A percentile compares a stretch with the other conserved stretches of the same genome.
Evolutionary conservation across 2,888 invertebrate species (phyloP).

Genomic region (Mactromeris polynyma): DNA sequence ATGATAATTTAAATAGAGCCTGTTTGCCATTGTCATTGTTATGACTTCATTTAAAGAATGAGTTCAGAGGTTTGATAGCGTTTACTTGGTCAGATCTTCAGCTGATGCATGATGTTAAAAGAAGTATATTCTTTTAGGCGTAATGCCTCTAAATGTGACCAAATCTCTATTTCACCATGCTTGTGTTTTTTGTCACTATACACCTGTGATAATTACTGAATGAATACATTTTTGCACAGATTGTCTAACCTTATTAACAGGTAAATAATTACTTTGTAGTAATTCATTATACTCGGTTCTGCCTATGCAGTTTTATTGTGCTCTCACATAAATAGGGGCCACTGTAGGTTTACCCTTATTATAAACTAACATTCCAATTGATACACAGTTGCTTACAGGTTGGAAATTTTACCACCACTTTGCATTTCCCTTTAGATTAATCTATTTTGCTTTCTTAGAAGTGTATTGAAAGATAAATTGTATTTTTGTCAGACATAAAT

Average conservation of each 20-base stretch:
- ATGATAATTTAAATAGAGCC: no score
- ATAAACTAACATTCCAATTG: neutral
- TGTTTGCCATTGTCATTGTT: no score
- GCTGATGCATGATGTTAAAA: neutral
- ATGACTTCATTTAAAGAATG: no score
- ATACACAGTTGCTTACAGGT: neutral
- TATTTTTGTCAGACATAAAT: no score
- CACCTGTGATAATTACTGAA: slow-evolving; percentile 8
- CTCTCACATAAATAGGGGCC: no score
- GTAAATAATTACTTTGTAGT: neutral
- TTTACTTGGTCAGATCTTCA: neutral
- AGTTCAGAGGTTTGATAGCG: neutral
- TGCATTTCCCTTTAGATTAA: neutral
- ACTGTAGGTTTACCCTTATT: no score
- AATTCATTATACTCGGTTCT: neutral
- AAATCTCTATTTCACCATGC: neutral
- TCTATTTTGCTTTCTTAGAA: no score
- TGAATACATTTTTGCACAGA: neutral
- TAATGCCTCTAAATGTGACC: neutral
- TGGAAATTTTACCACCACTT: neutral
- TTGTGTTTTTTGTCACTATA: neutral
- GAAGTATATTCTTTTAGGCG: neutral
- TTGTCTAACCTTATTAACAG: neutral
- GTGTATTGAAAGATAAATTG: no score
- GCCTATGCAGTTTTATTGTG: no score